Percentiles rank a stretch among this genome's conserved stretches.
These are phyloP conservation scores for Andrena minutula DNA, from an alignment of 2,888 invertebrate species.

Conservation along the genomic window DNA sequence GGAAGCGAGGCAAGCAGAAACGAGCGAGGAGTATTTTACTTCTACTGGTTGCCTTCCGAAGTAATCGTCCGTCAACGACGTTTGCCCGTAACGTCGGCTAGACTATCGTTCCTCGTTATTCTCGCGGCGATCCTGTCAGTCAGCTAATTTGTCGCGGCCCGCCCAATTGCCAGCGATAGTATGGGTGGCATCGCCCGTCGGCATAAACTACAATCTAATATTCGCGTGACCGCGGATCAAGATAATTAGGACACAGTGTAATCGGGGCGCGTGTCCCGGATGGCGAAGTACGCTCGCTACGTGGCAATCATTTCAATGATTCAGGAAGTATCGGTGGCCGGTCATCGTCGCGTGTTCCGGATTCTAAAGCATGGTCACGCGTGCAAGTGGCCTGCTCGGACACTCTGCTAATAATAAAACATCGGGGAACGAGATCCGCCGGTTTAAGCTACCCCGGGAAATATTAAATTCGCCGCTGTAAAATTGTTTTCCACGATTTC, in stretches of 20 bases:
- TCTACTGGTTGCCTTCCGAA: not conserved
- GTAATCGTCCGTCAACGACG: not conserved
- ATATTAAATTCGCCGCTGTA: not conserved
- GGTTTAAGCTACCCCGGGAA: too few species aligned
- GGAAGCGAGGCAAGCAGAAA: conserved; percentile 4
- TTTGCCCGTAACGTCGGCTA: conserved; percentile 1
- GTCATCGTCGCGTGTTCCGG: conserved; percentile 2
- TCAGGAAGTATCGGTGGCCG: conserved; percentile 59
- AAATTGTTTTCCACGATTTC: not conserved
- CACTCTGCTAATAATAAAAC: not conserved
- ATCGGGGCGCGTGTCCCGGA: conserved; percentile 73
- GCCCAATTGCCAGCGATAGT: conserved; percentile 48
- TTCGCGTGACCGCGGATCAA: conserved; percentile 72
- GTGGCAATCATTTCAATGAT: conserved; percentile 77
- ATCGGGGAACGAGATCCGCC: not conserved
- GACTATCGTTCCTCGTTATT: conserved; percentile 44
- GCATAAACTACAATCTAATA: conserved; percentile 71
- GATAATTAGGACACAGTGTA: conserved; percentile 76
- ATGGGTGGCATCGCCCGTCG: conserved; percentile 35
- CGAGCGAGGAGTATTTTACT: not conserved
- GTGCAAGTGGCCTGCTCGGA: not conserved
- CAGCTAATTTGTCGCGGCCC: conserved; percentile 46
- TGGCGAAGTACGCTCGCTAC: conserved; percentile 72
- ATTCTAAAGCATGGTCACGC: not conserved
- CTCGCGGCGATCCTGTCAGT: conserved; percentile 40